Conservation (phyloP, 1,140 invertebrate species). For the Nephotettix cincticeps region DNA sequence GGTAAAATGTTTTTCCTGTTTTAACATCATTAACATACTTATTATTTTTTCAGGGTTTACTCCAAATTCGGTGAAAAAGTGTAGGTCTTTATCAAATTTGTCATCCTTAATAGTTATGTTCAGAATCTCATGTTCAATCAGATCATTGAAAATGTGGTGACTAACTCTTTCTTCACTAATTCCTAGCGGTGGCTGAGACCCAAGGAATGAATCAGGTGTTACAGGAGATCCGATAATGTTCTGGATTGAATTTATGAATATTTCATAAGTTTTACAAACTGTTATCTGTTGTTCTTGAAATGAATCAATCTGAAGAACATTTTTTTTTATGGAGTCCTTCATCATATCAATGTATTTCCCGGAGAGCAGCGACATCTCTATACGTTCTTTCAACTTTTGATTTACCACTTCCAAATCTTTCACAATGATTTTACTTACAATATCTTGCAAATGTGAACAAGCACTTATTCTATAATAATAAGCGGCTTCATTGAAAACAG, state of each 20-base stretch:
- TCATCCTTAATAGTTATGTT: neutral
- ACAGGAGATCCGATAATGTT: neutral
- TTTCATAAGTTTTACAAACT: neutral
- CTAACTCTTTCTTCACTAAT: neutral
- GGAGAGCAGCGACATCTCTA: neutral
- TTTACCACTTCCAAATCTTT: neutral
- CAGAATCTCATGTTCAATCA: neutral
- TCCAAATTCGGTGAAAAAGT: neutral
- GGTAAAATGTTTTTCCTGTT: neutral
- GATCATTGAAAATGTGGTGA: neutral
- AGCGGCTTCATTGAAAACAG: neutral
- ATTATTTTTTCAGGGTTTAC: neutral
- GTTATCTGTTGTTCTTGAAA: neutral
- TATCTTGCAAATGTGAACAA: neutral
- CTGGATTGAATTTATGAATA: neutral
- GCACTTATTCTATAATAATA: neutral
- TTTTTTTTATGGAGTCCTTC: neutral
- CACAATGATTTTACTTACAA: neutral
- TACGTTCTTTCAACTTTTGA: neutral
- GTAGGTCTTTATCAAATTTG: neutral
- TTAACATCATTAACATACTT: neutral
- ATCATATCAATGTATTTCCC: neutral
- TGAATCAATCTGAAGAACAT: conserved; percentile 4
- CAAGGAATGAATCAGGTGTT: neutral
- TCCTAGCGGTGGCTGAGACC: too few species aligned